A percentile compares a stretch with the other conserved stretches of the same genome.
Conservation (phyloP, 2,113 vertebrate genomes). For the Speoplatyrhinus poulsoni region DNA sequence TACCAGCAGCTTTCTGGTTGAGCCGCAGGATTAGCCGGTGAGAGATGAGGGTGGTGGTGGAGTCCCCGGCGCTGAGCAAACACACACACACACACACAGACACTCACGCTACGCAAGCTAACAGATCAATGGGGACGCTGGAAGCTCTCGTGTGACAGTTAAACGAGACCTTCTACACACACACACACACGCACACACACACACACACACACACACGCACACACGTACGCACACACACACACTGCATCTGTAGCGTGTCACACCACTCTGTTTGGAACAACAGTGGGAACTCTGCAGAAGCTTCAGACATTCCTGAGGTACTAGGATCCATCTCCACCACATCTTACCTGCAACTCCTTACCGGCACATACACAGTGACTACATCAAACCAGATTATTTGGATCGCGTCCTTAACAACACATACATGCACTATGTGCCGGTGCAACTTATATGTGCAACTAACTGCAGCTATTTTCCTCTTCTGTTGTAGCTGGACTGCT, state of each 20-base stretch:
- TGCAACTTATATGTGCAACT: too few relatives aligned
- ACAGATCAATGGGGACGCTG: slow-evolving; percentile 53
- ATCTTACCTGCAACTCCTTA: too few relatives aligned
- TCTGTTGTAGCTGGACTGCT: too few relatives aligned
- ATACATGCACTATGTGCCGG: too few relatives aligned
- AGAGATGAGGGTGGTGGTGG: not conserved
- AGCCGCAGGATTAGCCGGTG: not conserved
- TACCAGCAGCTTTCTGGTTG: not conserved
- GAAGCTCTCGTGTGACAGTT: slow-evolving; percentile 57
- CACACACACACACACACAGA: not conserved
- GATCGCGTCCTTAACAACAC: too few relatives aligned
- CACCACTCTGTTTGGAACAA: too few relatives aligned
- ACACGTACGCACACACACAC: not conserved
- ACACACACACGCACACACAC: slow-evolving; percentile 28
- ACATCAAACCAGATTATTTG: too few relatives aligned
- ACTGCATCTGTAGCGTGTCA: not conserved
- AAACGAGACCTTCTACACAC: slow-evolving; percentile 46
- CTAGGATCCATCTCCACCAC: too few relatives aligned
- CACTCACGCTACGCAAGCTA: slow-evolving; percentile 22
- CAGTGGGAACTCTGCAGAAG: too few relatives aligned
- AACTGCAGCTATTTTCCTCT: too few relatives aligned
- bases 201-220: not conserved
- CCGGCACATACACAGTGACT: too few relatives aligned
- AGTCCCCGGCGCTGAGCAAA: not conserved
- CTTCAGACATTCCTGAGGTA: not conserved